A percentile compares a stretch with the other conserved stretches of the same genome.
These are phyloP conservation scores for Drosophila maculinotata DNA, from an alignment of 2,888 invertebrate genomes.

Conservation along the genomic window DNA sequence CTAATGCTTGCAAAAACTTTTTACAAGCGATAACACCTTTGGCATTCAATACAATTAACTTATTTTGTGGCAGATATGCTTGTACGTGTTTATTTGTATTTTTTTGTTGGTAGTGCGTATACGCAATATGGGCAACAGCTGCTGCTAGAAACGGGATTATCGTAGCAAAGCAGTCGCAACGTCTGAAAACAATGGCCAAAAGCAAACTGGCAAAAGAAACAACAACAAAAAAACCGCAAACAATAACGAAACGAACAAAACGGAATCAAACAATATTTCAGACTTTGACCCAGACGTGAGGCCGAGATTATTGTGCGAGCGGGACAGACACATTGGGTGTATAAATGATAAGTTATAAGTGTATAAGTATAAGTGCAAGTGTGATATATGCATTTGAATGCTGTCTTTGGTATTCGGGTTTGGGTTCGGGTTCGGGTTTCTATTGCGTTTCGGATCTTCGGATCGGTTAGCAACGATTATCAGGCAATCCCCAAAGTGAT, in stretches of 20 bases:
- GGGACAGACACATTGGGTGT: constrained; percentile 21
- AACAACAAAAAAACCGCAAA: constrained; percentile 19
- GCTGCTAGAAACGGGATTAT: constrained; percentile 18
- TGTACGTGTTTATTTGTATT: not conserved
- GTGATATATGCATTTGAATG: constrained; percentile 46
- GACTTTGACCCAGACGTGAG: constrained; percentile 78
- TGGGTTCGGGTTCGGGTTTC: constrained; percentile 26
- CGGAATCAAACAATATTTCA: constrained; percentile 51
- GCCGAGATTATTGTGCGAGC: constrained; percentile 61
- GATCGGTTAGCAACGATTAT: constrained; percentile 21
- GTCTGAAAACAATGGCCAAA: constrained; percentile 30
- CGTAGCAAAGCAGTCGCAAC: constrained; percentile 19
- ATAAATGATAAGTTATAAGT: constrained; percentile 7
- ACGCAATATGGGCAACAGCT: constrained; percentile 43
- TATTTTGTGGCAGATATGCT: constrained; percentile 12
- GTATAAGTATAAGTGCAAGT: constrained; percentile 9
- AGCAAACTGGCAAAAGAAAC: constrained; percentile 17
- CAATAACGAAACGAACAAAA: constrained; percentile 50
- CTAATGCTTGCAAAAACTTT: not conserved
- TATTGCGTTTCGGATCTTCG: constrained; percentile 43
- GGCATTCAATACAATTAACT: constrained; percentile 39
- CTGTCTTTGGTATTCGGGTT: constrained; percentile 31
- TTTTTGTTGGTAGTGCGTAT: constrained; percentile 41
- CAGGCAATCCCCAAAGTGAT: constrained; percentile 17
- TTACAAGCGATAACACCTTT: constrained; percentile 22